Base-by-base conservation (phyloP, 2,888 invertebrate genomes). In the Tenthredo notha region DNA sequence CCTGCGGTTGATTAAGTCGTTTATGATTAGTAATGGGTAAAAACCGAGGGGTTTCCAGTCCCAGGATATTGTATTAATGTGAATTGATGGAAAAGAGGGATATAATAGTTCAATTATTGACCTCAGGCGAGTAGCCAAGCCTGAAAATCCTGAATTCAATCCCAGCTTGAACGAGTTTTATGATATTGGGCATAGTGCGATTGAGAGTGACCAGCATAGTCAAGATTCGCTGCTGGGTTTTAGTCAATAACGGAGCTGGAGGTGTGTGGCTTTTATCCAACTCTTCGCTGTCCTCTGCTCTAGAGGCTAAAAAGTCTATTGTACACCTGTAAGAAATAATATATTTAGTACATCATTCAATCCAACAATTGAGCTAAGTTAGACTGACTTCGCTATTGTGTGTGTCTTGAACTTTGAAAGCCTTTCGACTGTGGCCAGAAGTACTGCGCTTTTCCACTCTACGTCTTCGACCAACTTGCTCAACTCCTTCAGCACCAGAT, bases 161-260 rank as follows among this genome's bases (percentile, higher is more conserved):
- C 21, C 89, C 91, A 12, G 86, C 47, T 40, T 88, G 88, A 61
- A 91, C 87, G 0, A 89, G 85, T 21, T 89, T 78, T 54, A 89
- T 87, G 40, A 92, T 87, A 6, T 86, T 87, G n/a, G 90, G 88
- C 83, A 86, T 89, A 47, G 86, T 88, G 43, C 89, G 87, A 74
- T 94, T 92, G 25, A 94, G 88, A 85, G 91, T 89, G 12, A 89
- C 84, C 85, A 94, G 90, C 82, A 94, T 89, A 6, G 93, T 91
- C 33, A 93, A 88, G 58, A 94, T 89, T 86, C 92, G 92, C 87
- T 94, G 93, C 80, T 94, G 94, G 1, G 92, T 90, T 86, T 88
- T 90, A 4, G 94, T 93, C 93, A 94, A 92, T 47, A 94, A 86
- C 6, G 94, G 94, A n/a, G 94, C 94, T 40, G 94, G 94, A 12